Evolutionary conservation across 2,113 vertebrate genomes (phyloP).

Genomic region (Petroica traversi): DNA sequence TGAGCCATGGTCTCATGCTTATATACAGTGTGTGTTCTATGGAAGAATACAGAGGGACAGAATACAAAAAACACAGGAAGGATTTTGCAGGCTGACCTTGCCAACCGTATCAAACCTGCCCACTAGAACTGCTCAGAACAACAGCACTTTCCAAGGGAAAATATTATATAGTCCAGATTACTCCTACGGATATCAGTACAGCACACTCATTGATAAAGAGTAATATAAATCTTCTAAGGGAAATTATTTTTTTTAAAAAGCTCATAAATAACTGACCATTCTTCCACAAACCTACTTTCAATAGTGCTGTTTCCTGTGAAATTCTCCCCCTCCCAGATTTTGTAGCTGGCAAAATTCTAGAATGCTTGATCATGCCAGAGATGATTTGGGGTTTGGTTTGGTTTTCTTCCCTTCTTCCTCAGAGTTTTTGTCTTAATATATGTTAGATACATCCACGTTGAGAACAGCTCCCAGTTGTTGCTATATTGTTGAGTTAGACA

Average conservation of each 20-base stretch:
- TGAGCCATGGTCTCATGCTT: not conserved
- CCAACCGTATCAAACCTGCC: not conserved
- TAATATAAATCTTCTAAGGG: not conserved
- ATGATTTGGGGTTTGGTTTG: not conserved
- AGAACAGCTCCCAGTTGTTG: not conserved
- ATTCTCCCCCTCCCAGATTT: not conserved
- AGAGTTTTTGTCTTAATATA: not conserved
- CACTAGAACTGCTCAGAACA: not conserved
- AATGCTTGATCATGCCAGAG: not conserved
- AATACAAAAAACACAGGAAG: not conserved
- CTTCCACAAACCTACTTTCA: not conserved
- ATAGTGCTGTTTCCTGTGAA: not conserved
- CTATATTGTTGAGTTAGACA: not conserved
- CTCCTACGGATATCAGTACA: not conserved
- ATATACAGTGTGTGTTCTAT: rapidly evolving
- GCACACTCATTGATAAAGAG: not conserved
- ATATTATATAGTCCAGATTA: not conserved
- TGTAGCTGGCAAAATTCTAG: not conserved
- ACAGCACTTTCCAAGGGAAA: not conserved
- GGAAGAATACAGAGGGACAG: not conserved
- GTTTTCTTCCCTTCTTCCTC: not conserved
- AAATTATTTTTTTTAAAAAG: not conserved
- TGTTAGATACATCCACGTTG: not conserved
- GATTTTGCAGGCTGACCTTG: not conserved
- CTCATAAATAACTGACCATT: not conserved